phyloP scores from a whole-genome alignment of 1,140 invertebrate genomes.

The Pantala flavescens region DNA sequence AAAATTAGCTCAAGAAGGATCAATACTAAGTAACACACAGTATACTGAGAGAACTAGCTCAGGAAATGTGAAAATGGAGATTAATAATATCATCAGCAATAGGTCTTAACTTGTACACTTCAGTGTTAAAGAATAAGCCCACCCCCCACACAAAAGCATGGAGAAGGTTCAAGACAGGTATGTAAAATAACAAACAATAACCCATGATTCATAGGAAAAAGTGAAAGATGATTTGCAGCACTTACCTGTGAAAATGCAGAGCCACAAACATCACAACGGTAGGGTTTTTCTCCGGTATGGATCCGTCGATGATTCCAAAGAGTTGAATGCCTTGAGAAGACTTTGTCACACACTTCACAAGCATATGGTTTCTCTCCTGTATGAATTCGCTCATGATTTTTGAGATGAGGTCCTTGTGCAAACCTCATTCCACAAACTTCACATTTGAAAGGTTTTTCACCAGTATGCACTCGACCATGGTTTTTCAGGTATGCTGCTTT shows the following conservation, averaged over 20 bases:
- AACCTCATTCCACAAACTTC: conserved; percentile 6
- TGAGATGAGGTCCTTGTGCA: conserved; percentile 19
- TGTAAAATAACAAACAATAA: no score
- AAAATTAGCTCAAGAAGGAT: no score
- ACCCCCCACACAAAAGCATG: no score
- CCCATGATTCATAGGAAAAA: no score
- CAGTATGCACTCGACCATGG: conserved; percentile 68
- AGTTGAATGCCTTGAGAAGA: conserved; percentile 74
- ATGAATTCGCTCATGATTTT: conserved; percentile 27
- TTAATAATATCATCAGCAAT: no score
- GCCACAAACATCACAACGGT: conserved; percentile 33
- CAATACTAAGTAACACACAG: no score
- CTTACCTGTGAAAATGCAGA: conserved; percentile 13
- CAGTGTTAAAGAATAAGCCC: no score
- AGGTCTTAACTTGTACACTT: no score
- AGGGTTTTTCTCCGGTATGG: conserved; percentile 89
- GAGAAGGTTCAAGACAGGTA: no score
- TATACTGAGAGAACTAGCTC: no score
- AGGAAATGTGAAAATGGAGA: no score
- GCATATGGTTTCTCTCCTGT: conserved; percentile 27
- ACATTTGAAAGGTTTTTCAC: conserved; percentile 25
- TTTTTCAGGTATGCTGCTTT: conserved; percentile 86
- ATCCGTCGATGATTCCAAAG: conserved; percentile 88
- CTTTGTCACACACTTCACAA: conserved; percentile 67
- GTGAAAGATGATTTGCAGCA: no score